Percentiles rank a stretch among this genome's conserved stretches.
phyloP scores from a whole-genome alignment of 2,113 vertebrate species.

The Triplophysa siluroides region DNA sequence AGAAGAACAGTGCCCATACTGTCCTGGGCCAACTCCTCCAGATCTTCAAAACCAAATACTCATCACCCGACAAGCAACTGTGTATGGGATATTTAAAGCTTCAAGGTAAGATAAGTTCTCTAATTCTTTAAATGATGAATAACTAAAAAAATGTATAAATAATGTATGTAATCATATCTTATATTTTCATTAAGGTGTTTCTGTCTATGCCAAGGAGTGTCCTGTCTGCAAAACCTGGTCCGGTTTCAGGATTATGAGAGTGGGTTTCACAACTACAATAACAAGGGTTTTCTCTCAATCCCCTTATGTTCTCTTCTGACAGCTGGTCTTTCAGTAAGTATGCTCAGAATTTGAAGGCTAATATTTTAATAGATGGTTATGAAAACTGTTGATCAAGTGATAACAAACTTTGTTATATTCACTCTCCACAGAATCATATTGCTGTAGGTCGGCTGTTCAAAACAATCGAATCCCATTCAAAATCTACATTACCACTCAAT shows the following conservation, averaged over 20 bases:
- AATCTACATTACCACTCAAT: no score
- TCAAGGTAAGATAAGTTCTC: conserved; percentile 9
- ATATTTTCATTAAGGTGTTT: conserved; percentile 13
- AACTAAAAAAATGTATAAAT: no score
- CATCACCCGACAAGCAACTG: not conserved
- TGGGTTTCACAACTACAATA: not conserved
- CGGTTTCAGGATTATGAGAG: conserved; percentile 18
- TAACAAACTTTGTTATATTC: no score
- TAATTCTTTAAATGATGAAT: no score
- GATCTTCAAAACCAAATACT: not conserved
- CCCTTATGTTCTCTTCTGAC: conserved; percentile 6
- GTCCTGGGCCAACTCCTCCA: conserved; percentile 19
- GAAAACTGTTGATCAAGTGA: no score
- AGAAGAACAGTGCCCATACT: conserved; percentile 15
- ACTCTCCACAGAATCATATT: no score
- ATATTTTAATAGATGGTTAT: no score
- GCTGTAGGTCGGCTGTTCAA: no score
- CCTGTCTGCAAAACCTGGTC: not conserved
- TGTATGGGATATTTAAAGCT: conserved; percentile 7
- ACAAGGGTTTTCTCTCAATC: not conserved
- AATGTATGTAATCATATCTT: not conserved
- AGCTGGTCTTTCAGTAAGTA: conserved; percentile 1
- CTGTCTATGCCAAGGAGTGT: conserved; percentile 19
- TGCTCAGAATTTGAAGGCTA: not conserved
- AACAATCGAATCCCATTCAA: no score